A percentile compares a stretch with the other conserved stretches of the same genome.
These are phyloP conservation scores for Chloebia gouldiae DNA, from an alignment of 2,113 vertebrate genomes.

Conservation along the genomic window DNA sequence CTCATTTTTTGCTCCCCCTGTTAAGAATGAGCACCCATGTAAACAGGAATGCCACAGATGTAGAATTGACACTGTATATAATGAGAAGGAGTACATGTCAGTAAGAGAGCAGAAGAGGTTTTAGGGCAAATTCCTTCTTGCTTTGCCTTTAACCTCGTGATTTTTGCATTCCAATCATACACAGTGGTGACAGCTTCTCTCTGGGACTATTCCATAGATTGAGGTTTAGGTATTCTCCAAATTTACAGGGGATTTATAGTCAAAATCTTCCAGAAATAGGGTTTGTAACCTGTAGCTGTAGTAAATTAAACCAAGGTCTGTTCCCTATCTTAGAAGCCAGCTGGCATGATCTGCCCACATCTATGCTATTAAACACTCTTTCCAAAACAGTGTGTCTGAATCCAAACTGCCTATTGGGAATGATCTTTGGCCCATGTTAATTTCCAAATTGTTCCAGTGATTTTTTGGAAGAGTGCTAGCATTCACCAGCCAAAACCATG, in stretches of 20 bases:
- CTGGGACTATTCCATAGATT: not conserved
- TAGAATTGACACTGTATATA: not conserved
- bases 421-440: conserved; percentile 55
- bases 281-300: conserved; percentile 15
- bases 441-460: conserved; percentile 57
- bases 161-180: not conserved
- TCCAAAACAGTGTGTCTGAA: conserved; percentile 33
- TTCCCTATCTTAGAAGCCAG: not conserved
- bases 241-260: not conserved
- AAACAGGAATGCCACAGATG: not conserved
- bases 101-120: not conserved
- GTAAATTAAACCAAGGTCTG: conserved; percentile 19
- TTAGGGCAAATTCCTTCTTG: not conserved
- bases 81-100: not conserved
- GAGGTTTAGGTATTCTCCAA: not conserved
- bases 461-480: conserved; percentile 46
- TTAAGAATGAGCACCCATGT: not conserved
- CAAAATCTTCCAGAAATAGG: not conserved
- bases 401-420: conserved; percentile 53
- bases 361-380: conserved; percentile 26
- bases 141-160: not conserved
- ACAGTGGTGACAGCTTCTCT: not conserved
- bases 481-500: conserved; percentile 32
- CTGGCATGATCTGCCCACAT: conserved; percentile 20
- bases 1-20: not conserved